These are phyloP conservation scores for Tetragonula carbonaria DNA, from an alignment of 2,888 invertebrate genomes.

Conservation along the genomic window DNA sequence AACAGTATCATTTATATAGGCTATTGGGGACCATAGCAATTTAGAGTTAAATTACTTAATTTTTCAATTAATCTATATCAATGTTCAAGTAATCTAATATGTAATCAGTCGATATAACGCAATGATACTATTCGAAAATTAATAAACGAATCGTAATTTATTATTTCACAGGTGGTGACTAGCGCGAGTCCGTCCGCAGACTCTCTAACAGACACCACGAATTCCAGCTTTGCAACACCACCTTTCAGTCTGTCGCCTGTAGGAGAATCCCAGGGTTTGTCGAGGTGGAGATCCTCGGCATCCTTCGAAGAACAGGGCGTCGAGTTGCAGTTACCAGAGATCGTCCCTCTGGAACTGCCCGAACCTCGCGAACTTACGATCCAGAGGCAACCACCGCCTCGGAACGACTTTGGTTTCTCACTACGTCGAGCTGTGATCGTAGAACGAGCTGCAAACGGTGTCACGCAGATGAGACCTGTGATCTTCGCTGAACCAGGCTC, in stretches of 20 bases:
- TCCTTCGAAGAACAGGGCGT: conserved; percentile 89
- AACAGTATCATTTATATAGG: too few species aligned
- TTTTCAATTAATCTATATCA: too few species aligned
- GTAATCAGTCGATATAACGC: too few species aligned
- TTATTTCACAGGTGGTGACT: conserved; percentile 87
- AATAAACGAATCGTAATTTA: not conserved
- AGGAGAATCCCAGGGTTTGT: conserved; percentile 93
- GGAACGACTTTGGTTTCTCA: conserved; percentile 97
- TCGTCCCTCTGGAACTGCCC: conserved; percentile 89
- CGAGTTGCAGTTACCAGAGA: conserved; percentile 89
- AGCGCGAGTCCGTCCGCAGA: conserved; percentile 94
- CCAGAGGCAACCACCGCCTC: conserved; percentile 91
- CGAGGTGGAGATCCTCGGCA: conserved; percentile 90
- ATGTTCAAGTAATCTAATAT: too few species aligned
- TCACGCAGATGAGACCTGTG: conserved; percentile 88
- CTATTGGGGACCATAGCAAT: too few species aligned
- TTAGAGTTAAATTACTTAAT: too few species aligned
- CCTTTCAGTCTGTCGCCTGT: conserved; percentile 94
- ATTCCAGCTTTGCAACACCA: conserved; percentile 94
- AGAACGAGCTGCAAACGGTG: conserved; percentile 86
- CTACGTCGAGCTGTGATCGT: conserved; percentile 94
- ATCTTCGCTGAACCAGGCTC: conserved; percentile 96
- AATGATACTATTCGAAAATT: too few species aligned
- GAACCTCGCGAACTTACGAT: conserved; percentile 91
- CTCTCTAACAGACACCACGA: conserved; percentile 93